Conservation (phyloP, 2,113 vertebrate species). For the Glaucidium brasilianum region DNA sequence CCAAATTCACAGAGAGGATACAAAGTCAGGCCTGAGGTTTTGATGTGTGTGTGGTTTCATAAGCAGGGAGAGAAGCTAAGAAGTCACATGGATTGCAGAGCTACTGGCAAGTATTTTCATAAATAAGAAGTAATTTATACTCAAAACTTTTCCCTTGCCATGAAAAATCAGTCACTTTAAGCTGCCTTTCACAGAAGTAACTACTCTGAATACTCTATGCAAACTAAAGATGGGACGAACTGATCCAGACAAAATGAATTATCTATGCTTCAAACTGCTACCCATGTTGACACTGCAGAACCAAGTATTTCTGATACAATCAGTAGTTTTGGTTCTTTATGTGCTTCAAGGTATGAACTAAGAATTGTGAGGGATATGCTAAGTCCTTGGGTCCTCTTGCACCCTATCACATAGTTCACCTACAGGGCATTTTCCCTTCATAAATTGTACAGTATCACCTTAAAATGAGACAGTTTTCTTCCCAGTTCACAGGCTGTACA, state of each 20-base stretch:
- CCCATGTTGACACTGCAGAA: not conserved
- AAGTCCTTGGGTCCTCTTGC: not conserved
- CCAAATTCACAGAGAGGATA: not conserved
- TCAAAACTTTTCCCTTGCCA: not conserved
- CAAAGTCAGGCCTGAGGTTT: not conserved
- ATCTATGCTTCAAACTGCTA: not conserved
- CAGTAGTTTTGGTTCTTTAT: not conserved
- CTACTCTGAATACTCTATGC: not conserved
- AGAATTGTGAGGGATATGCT: fast-evolving
- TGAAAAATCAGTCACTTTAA: not conserved
- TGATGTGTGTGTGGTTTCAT: not conserved
- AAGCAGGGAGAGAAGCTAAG: not conserved
- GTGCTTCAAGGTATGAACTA: not conserved
- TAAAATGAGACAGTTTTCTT: not conserved
- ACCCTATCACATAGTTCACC: not conserved
- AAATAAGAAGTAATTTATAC: not conserved
- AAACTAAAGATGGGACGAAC: not conserved
- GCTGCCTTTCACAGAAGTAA: not conserved
- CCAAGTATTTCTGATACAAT: not conserved
- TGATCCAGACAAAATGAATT: not conserved
- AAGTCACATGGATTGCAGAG: not conserved
- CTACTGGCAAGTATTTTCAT: not conserved
- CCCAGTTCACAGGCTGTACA: not conserved
- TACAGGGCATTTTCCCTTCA: not conserved
- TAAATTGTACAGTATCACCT: not conserved